A percentile compares a stretch with the other conserved stretches of the same genome.
phyloP scores from a whole-genome alignment of 2,888 invertebrate species.

The Eupithecia subumbrata region DNA sequence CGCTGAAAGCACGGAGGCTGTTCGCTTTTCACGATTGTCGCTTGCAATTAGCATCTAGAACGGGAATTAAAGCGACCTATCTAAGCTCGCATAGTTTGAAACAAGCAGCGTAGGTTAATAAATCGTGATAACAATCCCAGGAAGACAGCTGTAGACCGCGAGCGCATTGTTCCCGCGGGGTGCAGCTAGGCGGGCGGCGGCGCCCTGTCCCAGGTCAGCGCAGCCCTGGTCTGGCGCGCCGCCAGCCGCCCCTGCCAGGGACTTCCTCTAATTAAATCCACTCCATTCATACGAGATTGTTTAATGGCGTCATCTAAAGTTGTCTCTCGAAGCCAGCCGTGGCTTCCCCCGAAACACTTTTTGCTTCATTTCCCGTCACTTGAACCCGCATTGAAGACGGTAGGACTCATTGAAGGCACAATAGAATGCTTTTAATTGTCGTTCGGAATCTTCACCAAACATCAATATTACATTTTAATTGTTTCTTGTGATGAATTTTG shows the following conservation, averaged over 20 bases:
- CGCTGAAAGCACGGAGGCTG: neutral
- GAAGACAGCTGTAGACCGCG: slow-evolving; percentile 5
- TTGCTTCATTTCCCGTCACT: slow-evolving; percentile 3
- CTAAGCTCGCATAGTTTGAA: neutral
- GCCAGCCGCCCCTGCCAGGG: slow-evolving; percentile 39
- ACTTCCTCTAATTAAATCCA: slow-evolving; percentile 48
- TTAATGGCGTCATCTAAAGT: neutral
- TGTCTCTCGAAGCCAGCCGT: neutral
- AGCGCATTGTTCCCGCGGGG: neutral
- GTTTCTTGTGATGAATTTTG: neutral
- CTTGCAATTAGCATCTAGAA: neutral
- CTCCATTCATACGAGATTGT: slow-evolving; percentile 44
- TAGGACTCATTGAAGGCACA: neutral
- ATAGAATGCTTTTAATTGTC: neutral
- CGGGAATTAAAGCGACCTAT: neutral
- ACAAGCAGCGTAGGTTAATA: slow-evolving; percentile 2
- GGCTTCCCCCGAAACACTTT: neutral
- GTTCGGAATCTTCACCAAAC: neutral
- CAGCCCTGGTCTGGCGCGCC: slow-evolving; percentile 30
- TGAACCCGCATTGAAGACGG: neutral
- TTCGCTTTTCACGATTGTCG: neutral
- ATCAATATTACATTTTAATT: neutral
- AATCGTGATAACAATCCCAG: slow-evolving; percentile 8
- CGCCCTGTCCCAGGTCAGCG: neutral
- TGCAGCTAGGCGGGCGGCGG: neutral